Base-by-base conservation (phyloP, 1,140 invertebrate genomes). In the Macrotrachela quadricornifera region DNA sequence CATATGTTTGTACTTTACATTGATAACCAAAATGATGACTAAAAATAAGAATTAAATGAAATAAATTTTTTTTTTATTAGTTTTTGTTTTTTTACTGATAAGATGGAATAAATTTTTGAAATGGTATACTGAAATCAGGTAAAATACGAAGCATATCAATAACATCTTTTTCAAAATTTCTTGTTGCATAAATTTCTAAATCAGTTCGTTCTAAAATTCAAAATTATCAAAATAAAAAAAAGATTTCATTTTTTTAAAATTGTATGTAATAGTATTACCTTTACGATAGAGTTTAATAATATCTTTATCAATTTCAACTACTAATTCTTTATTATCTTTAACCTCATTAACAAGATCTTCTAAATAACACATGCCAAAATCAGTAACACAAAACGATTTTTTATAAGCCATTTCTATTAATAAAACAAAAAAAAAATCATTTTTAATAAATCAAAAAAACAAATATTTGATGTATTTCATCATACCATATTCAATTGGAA, bases 121-220 rank as follows among this genome's bases (percentile, higher is more conserved):
- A 91, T 39, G 79, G 69, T 76, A 92, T 85, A 18, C 77, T 76
- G 60, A 81, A 83, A 58, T 85, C 80, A 1, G 85, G 81, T 16
- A 81, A 81, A 63, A 85, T 81, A 56, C 80, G 77, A 8, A 95
- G 73, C 3, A 94, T 69, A 64, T 90, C 84, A 0, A 87, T 74
- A 51, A 82, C 79, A 67, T 85, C 80, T 8, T 72, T 59, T 17
- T 76, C 75, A 30, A 30, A 30, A 30, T 30, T 30, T 4, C 21
- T 30, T 30, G 21, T 30, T 30, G 21, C 21, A 30, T 30, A 30
- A 30, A 30, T 30, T 30, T 30, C 21, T 8, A 30, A 30, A 4
- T 30, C 21, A 4, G 21, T 30, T 30, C 21, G 21, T 30, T 30
- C 21, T 30, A 30, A 30, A 30, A 4, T 30, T 30, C 21, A 30